Evolutionary conservation across 92 coral and sea anemone genomes (phyloP), one percentile per base, ranked within the genome.

Genomic region (Paragorgia papillata): DNA sequence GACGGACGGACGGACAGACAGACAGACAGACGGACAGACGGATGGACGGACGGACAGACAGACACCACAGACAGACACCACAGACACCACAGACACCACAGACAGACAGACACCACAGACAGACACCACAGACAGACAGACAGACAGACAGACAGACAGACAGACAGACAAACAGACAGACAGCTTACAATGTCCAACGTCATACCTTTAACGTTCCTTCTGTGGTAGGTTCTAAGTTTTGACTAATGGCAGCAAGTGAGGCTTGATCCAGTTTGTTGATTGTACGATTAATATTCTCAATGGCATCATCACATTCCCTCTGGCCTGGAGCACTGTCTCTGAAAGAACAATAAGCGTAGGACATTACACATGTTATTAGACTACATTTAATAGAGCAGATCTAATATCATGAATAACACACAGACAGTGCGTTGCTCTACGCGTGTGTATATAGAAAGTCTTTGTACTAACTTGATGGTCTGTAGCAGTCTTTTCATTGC

Each of bases 251-350:
- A 28, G 97, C 97, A 37, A 95, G 90, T 4, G 95, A 80, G 18
- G 99, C 99, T 80, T 95, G 99, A 80, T 95, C 99, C 56, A 95
- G 89, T 40, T 91, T 88, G 82, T 91, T 95, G 69, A 95, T 95
- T 29, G 96, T 88, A 13, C 86, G 84, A 43, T 88, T 89, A 28
- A 95, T 91, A 19, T 95, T 90, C 63, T 95, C 97, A 31, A 95
- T 77, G 0, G 99, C 92, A 39, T 88, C 94, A 60, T 95, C 99
- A 43, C 99, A 95, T 64, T 95, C 99, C 71, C 99, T 82, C 57
- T 95, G 99, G 4, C 99, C 99, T 19, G 99, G 99, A 4, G 99
- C 99, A 50, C 92, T 95, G 76, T 95, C 99, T 65, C 99, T 95
- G 83, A 1, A 70, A 59, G 7, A 1, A 33, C 18, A 22, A 12